A percentile compares a stretch with the other conserved stretches of the same genome.
phyloP scores from a whole-genome alignment of 2,797 vertebrate genomes.

The Halcyon badia region DNA sequence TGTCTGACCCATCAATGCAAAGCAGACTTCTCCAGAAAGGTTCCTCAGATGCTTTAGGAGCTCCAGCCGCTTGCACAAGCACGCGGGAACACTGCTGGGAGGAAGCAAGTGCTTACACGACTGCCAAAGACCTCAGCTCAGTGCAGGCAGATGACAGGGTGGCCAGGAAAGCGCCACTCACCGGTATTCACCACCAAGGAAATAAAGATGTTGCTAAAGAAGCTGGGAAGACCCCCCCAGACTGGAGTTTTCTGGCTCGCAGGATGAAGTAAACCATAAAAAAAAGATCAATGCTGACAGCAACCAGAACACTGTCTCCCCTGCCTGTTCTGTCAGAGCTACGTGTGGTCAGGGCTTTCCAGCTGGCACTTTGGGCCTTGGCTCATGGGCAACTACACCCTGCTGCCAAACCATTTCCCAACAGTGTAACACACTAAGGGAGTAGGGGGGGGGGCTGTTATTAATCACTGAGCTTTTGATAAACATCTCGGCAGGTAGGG shows the following conservation, averaged over 20 bases:
- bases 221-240: not conserved
- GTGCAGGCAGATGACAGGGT: not conserved
- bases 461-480: not conserved
- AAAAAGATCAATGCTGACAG: not conserved
- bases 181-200: not conserved
- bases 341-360: not conserved
- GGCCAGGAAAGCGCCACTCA: not conserved
- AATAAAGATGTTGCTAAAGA: not conserved
- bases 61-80: not conserved
- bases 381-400: not conserved
- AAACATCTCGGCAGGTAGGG: not conserved
- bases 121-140: not conserved
- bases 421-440: not conserved
- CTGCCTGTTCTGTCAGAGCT: not conserved
- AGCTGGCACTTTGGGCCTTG: not conserved
- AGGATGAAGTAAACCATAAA: not conserved
- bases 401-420: not conserved
- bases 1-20: not conserved
- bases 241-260: not conserved
- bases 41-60: not conserved
- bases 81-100: not conserved
- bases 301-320: not conserved
- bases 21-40: not conserved
- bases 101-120: fast-evolving
- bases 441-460: too few species aligned